phyloP scores from a whole-genome alignment of 92 coral and sea anemone species.

The Anthopleura xanthogrammica region DNA sequence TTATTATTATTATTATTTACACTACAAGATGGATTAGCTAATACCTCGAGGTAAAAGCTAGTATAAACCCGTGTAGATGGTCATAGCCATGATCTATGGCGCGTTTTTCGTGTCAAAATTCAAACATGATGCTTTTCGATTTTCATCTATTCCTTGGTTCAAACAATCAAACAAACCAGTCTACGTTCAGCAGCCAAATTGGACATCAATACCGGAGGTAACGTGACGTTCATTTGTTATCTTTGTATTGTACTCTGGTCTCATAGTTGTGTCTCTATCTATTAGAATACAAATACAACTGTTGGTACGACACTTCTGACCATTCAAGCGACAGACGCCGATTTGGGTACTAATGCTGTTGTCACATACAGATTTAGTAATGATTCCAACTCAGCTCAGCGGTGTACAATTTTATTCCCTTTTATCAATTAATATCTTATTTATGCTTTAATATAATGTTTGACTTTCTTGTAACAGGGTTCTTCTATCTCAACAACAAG shows the following conservation, averaged over 20 bases:
- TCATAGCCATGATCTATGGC: too few species aligned
- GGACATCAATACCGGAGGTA: slow-evolving; percentile 24
- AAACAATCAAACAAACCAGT: slow-evolving; percentile 63
- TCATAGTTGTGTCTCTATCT: too few species aligned
- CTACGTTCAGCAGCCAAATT: slow-evolving; percentile 70
- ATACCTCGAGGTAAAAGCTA: too few species aligned
- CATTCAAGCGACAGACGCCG: slow-evolving; percentile 70
- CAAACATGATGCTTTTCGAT: slow-evolving; percentile 52
- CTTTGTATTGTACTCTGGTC: too few species aligned
- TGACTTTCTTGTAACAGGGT: slow-evolving; percentile 16
- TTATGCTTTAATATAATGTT: not conserved
- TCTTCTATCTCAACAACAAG: slow-evolving; percentile 52
- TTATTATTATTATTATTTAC: too few species aligned
- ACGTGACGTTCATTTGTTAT: not conserved
- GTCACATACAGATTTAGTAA: slow-evolving; percentile 71
- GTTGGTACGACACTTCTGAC: slow-evolving; percentile 43
- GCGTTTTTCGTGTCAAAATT: too few species aligned
- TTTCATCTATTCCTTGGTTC: too few species aligned
- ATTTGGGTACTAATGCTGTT: slow-evolving; percentile 37
- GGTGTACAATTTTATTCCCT: too few species aligned
- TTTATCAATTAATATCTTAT: too few species aligned
- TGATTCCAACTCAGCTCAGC: slow-evolving; percentile 34
- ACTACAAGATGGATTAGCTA: too few species aligned
- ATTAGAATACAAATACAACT: slow-evolving; percentile 77
- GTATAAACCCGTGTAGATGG: too few species aligned